Percentiles rank a stretch among this genome's conserved stretches.
Conservation (phyloP, 2,888 invertebrate species). For the Nysson spinosus region DNA sequence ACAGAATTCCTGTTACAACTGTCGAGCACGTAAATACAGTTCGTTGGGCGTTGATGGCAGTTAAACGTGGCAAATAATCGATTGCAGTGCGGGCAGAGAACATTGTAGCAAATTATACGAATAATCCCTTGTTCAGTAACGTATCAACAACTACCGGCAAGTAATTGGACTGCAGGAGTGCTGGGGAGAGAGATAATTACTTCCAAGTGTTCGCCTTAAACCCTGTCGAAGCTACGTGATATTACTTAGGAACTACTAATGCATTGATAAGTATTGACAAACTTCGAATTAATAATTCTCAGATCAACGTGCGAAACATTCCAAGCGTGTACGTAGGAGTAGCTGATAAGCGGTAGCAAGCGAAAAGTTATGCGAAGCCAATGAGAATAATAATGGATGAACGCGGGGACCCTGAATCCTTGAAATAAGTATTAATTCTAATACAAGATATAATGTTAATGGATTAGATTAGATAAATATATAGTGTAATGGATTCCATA, state of each 20-base stretch:
- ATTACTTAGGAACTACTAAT: no score
- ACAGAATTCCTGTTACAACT: conserved; percentile 48
- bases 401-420: no score
- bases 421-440: no score
- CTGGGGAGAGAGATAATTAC: conserved; percentile 44
- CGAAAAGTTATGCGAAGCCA: no score
- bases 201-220: conserved; percentile 35
- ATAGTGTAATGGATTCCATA: no score
- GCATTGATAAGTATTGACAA: no score
- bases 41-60: conserved; percentile 56
- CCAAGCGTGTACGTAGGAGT: no score
- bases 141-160: conserved; percentile 46
- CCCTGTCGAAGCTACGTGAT: neutral
- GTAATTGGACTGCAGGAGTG: conserved; percentile 29
- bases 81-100: conserved; percentile 40
- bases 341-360: no score
- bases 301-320: no score
- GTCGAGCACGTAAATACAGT: conserved; percentile 51
- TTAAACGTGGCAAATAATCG: conserved; percentile 61
- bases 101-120: conserved; percentile 54
- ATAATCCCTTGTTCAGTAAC: conserved; percentile 56
- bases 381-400: no score
- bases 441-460: no score
- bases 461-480: no score
- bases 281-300: neutral